Evolutionary conservation across 2,888 invertebrate species (phyloP), one percentile per base, ranked within the genome.

Genomic region (Drosophila limbata): DNA sequence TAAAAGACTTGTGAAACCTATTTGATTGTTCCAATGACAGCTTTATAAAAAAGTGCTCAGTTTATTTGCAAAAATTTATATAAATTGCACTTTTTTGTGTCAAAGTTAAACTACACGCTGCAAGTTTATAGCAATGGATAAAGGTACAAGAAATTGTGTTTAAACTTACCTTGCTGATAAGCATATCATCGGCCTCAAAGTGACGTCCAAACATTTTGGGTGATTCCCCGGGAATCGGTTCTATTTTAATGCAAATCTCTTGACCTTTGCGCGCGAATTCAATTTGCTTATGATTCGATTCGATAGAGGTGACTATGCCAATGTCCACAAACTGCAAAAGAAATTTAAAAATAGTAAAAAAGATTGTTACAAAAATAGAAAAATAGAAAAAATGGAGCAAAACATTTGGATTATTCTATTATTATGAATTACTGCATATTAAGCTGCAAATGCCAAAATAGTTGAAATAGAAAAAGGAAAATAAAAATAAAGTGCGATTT

Each of bases 161-260:
- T 1, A 1, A 35, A 64, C 94, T 93, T 92, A 97, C 97, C 96
- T 97, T 98, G 94, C 99, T 99, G 91, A 98, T 95, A 78, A 99
- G 95, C 92, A 97, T 94, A 93, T 99, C 99, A 42, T 96, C 98
- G 90, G 98, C 96, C 91, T 99, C 99, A 93, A 99, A 99, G 93
- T 99, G 99, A 66, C 99, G 94, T 11, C 99, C 99, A 93, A 96
- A 98, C 96, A 99, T 96, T 94, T 99, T 99, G 50, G 99, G 99
- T 51, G 99, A 96, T 93, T 99, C 99, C n/a, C 99, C 99, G 15
- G 98, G 97, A 52, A 97, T 95, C 31, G 98, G 97, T 88, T 99
- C 99, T 81, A 99, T 99, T 94, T 99, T 99, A 90, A 98, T 95
- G 93, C 98, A 98, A 40, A 98, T 97, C 93, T 98, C 98, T 93